Conservation (phyloP, 2,797 vertebrate species). For the Rhyacichthys aspro region DNA sequence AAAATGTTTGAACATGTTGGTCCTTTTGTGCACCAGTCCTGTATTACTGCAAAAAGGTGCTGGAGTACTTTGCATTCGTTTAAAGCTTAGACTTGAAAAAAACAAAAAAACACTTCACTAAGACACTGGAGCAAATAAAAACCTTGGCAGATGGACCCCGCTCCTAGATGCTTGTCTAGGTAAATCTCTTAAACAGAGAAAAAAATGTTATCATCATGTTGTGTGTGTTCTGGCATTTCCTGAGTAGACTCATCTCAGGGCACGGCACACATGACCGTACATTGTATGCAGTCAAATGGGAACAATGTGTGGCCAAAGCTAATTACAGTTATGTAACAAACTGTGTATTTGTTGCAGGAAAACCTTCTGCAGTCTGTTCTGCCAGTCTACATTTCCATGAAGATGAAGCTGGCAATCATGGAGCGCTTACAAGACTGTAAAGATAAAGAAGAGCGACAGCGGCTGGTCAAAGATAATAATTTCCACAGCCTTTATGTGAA, state of each 20-base stretch:
- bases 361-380: constrained; percentile 95
- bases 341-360: constrained; percentile 80
- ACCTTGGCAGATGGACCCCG: constrained; percentile 6
- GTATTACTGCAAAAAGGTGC: no score
- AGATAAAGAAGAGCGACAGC: constrained; percentile 86
- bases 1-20: constrained; percentile 7
- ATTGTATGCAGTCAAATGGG: constrained; percentile 18
- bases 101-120: background rate
- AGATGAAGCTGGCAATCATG: constrained; percentile 98
- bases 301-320: constrained; percentile 27
- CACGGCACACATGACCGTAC: constrained; percentile 7
- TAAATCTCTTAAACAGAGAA: constrained; percentile 8
- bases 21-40: no score
- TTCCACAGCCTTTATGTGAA: constrained; percentile 98
- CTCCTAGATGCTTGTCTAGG: constrained; percentile 1
- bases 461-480: constrained; percentile 92
- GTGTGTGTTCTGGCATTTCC: constrained; percentile 1
- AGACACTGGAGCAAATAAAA: constrained; percentile 15
- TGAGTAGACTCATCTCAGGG: constrained; percentile 3
- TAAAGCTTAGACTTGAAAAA: no score
- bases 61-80: no score
- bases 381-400: constrained; percentile 97
- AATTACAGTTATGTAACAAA: constrained; percentile 22
- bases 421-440: constrained; percentile 92
- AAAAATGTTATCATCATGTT: background rate